A percentile compares a stretch with the other conserved stretches of the same genome.
These are phyloP conservation scores for Naja naja DNA, from an alignment of 2,113 vertebrate genomes.

Conservation along the genomic window DNA sequence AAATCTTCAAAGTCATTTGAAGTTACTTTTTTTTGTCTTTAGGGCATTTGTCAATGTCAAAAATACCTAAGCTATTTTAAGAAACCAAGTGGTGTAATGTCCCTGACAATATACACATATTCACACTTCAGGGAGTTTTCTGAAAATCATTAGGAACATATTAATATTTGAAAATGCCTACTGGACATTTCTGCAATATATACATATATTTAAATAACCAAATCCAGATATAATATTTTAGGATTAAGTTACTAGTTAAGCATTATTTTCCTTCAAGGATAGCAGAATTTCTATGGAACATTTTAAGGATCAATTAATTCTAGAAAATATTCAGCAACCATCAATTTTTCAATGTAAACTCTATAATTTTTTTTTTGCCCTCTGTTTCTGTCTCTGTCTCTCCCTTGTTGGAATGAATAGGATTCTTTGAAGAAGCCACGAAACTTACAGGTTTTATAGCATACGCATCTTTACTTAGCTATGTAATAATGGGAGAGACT, in stretches of 20 bases:
- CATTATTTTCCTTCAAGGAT: not conserved
- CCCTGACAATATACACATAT: not conserved
- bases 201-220: not conserved
- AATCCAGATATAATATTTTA: slow-evolving; percentile 27
- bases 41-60: slow-evolving; percentile 79
- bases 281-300: not conserved
- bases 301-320: not conserved
- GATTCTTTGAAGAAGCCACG: not conserved
- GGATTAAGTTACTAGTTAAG: slow-evolving; percentile 14
- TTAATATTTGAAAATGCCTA: slow-evolving; percentile 37
- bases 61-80: slow-evolving; percentile 60
- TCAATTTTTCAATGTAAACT: not conserved
- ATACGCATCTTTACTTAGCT: not conserved
- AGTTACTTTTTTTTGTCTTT: slow-evolving; percentile 74
- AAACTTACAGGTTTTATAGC: not conserved
- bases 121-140: slow-evolving; percentile 40
- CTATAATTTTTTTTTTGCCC: no score
- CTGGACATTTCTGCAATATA: not conserved
- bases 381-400: not conserved
- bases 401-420: not conserved
- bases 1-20: slow-evolving; percentile 72
- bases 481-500: not conserved
- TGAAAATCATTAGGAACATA: slow-evolving; percentile 52
- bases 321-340: not conserved
- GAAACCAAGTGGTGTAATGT: slow-evolving; percentile 57